Conservation (phyloP, 2,888 invertebrate species). For the Coleophora flavipennella region DNA sequence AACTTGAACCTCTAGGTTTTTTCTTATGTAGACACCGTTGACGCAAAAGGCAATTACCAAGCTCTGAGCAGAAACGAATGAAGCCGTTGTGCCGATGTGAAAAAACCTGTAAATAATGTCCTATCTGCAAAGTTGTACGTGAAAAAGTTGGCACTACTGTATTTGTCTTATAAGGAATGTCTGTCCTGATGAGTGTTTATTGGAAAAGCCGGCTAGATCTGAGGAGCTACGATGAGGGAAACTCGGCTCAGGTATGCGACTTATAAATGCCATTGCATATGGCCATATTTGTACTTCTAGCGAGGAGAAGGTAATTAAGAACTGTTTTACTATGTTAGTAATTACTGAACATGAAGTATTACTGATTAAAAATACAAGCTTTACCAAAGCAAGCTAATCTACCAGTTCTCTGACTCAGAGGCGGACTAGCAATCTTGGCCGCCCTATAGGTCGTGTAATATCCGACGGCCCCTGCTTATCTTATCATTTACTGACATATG, state of each 20-base stretch:
- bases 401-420: no score
- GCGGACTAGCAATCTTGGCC: no score
- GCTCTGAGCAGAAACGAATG: constrained; percentile 30
- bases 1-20: constrained; percentile 24
- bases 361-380: no score
- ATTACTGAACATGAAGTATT: no score
- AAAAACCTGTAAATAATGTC: constrained; percentile 28
- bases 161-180: no score
- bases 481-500: no score
- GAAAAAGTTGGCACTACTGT: no score
- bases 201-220: not conserved
- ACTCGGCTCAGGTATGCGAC: constrained; percentile 3
- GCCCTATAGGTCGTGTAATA: no score
- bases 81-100: constrained; percentile 34
- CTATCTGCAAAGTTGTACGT: constrained; percentile 4
- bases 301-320: constrained; percentile 2
- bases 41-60: constrained; percentile 42
- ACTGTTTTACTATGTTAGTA: no score
- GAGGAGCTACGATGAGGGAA: not conserved
- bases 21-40: constrained; percentile 23
- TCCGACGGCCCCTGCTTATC: no score
- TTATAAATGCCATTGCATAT: not conserved
- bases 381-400: no score
- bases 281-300: not conserved
- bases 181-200: no score